Conservation (phyloP, 2,888 invertebrate genomes). For the Tinea pellionella region DNA sequence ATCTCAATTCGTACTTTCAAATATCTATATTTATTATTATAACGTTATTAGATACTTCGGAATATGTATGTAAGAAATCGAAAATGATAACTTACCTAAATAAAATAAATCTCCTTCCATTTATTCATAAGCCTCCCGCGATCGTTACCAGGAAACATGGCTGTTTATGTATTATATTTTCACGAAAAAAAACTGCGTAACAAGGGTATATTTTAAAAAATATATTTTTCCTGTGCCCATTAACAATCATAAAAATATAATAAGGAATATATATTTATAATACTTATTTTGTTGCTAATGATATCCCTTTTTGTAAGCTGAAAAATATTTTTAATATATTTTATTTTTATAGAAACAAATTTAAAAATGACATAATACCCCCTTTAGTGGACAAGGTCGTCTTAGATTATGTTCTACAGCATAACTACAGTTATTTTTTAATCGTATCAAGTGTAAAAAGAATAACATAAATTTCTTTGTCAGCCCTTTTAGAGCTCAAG, state of each 20-base stretch:
- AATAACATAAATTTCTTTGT: too few relatives aligned
- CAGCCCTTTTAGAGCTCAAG: background rate
- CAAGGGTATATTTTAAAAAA: background rate
- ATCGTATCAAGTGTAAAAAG: too few relatives aligned
- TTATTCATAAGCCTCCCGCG: background rate
- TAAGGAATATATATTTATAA: background rate
- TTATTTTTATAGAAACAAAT: too few relatives aligned
- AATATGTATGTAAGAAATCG: background rate
- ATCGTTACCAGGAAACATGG: slow-evolving; percentile 2
- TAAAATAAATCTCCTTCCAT: background rate
- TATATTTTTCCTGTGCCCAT: background rate
- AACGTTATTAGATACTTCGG: background rate
- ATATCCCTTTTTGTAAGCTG: too few relatives aligned
- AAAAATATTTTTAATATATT: too few relatives aligned
- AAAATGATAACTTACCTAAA: background rate
- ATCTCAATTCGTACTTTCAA: background rate
- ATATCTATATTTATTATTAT: background rate
- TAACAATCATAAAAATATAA: background rate
- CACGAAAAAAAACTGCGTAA: background rate
- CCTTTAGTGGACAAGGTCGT: too few relatives aligned
- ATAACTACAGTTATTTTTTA: too few relatives aligned
- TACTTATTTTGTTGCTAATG: too few relatives aligned
- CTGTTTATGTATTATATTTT: slow-evolving; percentile 1
- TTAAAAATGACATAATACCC: too few relatives aligned
- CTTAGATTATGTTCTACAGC: too few relatives aligned